Percentiles rank a stretch among this genome's conserved stretches.
These are phyloP conservation scores for Triplophysa yarkandensis DNA, from an alignment of 2,797 vertebrate species.

Conservation along the genomic window DNA sequence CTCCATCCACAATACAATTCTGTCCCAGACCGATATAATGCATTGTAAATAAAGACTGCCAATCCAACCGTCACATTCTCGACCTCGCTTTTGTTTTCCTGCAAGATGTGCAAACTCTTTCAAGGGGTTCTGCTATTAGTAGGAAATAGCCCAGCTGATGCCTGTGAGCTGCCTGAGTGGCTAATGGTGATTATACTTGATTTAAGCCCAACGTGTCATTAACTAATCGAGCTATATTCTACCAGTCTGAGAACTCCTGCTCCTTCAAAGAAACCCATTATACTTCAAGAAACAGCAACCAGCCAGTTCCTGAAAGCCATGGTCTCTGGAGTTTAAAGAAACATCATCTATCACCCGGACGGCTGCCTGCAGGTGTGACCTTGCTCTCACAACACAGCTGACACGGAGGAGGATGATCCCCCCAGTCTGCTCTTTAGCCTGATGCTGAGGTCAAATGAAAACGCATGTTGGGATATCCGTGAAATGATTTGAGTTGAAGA, in stretches of 20 bases:
- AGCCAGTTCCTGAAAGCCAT: slow-evolving; percentile 76
- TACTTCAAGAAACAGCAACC: slow-evolving; percentile 75
- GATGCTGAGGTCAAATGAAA: slow-evolving; percentile 16
- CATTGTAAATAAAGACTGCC: slow-evolving; percentile 17
- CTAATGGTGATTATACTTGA: slow-evolving; percentile 76
- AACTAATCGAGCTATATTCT: slow-evolving; percentile 79
- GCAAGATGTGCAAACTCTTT: slow-evolving; percentile 60
- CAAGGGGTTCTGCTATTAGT: slow-evolving; percentile 55
- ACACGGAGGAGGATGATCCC: slow-evolving; percentile 44
- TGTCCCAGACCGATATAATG: slow-evolving; percentile 11
- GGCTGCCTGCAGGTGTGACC: slow-evolving; percentile 82
- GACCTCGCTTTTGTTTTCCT: slow-evolving; percentile 7
- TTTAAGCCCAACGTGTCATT: slow-evolving; percentile 80
- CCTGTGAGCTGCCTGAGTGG: slow-evolving; percentile 69
- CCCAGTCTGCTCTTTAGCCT: slow-evolving; percentile 37
- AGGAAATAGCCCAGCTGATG: slow-evolving; percentile 73
- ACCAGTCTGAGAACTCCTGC: slow-evolving; percentile 67
- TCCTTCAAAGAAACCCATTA: slow-evolving; percentile 77
- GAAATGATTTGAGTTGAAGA: background rate
- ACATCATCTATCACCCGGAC: slow-evolving; percentile 82
- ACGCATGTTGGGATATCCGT: slow-evolving; percentile 20
- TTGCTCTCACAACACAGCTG: slow-evolving; percentile 70
- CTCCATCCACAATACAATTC: background rate
- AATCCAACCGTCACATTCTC: slow-evolving; percentile 25
- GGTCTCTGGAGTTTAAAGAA: slow-evolving; percentile 81